A percentile compares a stretch with the other conserved stretches of the same genome.
Evolutionary conservation across 2,888 invertebrate species (phyloP).

Genomic region (Lapara coniferarum): DNA sequence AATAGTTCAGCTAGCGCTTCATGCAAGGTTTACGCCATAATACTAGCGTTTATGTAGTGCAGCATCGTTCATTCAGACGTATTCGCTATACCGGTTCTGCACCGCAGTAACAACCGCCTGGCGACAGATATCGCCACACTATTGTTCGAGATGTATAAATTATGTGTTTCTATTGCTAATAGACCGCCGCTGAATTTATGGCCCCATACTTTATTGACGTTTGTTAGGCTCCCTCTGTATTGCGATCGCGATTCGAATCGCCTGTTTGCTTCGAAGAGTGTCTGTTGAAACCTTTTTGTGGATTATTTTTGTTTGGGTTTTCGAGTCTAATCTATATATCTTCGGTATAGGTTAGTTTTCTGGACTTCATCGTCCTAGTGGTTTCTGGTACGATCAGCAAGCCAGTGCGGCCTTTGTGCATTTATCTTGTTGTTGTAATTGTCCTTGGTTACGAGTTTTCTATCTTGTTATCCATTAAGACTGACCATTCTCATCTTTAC

Average conservation of each 20-base stretch:
- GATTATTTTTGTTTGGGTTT: too few relatives aligned
- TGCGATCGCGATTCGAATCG: not conserved
- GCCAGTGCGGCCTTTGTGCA: too few relatives aligned
- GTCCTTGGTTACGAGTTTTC: too few relatives aligned
- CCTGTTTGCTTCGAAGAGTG: not conserved
- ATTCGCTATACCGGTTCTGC: not conserved
- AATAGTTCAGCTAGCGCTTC: not conserved
- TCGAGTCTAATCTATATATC: too few relatives aligned
- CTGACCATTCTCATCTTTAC: too few relatives aligned
- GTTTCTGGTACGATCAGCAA: too few relatives aligned
- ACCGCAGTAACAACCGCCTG: not conserved
- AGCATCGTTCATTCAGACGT: constrained; percentile 7
- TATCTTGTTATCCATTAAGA: too few relatives aligned
- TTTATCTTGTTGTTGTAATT: too few relatives aligned
- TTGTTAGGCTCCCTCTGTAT: not conserved
- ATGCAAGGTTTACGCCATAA: not conserved
- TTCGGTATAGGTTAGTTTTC: too few relatives aligned
- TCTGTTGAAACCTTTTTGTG: too few relatives aligned
- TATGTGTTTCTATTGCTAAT: constrained; percentile 12
- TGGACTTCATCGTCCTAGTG: too few relatives aligned
- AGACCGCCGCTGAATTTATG: not conserved
- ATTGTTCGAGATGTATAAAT: not conserved
- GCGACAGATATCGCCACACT: constrained; percentile 1
- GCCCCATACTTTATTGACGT: constrained; percentile 3
- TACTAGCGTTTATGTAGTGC: not conserved